A percentile compares a stretch with the other conserved stretches of the same genome.
Conservation (phyloP, 2,888 invertebrate genomes). For the Torymus aiolomorphi region DNA sequence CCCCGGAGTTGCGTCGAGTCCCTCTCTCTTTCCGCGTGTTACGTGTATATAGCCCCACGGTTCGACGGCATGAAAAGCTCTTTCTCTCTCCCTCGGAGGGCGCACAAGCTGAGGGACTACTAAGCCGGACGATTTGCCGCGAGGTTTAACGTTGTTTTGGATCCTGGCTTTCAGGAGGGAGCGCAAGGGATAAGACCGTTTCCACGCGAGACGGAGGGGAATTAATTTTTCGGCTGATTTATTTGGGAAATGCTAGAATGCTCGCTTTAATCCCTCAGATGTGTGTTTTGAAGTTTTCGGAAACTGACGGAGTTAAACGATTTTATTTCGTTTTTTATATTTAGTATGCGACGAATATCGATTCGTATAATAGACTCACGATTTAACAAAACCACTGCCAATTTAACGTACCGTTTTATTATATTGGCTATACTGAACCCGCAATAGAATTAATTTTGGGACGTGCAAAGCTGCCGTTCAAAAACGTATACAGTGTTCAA, state of each 20-base stretch:
- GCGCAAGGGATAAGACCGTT: not conserved
- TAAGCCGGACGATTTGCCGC: slow-evolving; percentile 4
- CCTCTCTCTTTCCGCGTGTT: not conserved
- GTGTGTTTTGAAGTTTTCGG: too few relatives aligned
- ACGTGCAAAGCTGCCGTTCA: too few relatives aligned
- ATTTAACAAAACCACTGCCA: too few relatives aligned
- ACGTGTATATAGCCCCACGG: not conserved
- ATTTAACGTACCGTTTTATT: too few relatives aligned
- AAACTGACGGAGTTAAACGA: too few relatives aligned
- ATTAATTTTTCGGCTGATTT: not conserved
- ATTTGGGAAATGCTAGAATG: not conserved
- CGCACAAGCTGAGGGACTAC: not conserved
- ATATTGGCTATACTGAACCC: too few relatives aligned
- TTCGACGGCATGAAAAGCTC: slow-evolving; percentile 9
- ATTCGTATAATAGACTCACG: too few relatives aligned
- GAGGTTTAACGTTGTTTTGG: slow-evolving; percentile 4
- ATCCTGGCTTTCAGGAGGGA: not conserved
- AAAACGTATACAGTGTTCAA: too few relatives aligned
- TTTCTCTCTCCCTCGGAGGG: not conserved
- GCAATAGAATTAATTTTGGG: too few relatives aligned
- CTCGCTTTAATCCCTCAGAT: too few relatives aligned
- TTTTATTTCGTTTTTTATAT: too few relatives aligned
- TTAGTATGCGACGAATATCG: too few relatives aligned
- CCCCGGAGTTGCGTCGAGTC: not conserved
- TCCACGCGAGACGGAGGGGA: not conserved